Percentiles rank a stretch among this genome's conserved stretches.
These are phyloP conservation scores for Tympanoctomys barrerae DNA, from an alignment of 2,797 vertebrate genomes.

Conservation along the genomic window DNA sequence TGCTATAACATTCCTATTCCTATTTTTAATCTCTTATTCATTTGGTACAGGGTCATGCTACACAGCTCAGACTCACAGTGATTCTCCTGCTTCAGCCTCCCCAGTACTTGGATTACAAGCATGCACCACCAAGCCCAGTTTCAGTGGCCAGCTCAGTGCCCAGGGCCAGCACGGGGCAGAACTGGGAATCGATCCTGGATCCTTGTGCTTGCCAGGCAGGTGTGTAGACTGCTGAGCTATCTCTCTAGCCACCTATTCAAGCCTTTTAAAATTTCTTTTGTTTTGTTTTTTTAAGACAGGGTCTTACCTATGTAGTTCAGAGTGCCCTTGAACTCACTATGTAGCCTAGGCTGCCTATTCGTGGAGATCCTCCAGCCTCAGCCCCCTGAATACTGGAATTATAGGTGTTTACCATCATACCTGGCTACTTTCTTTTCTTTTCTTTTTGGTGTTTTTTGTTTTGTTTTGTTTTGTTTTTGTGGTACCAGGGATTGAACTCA, in stretches of 20 bases:
- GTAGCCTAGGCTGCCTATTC: not conserved
- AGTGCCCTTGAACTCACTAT: not conserved
- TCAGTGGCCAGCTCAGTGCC: too few relatives aligned
- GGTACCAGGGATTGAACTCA: too few relatives aligned
- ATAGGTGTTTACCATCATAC: not conserved
- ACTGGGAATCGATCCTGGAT: too few relatives aligned
- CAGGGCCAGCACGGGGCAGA: too few relatives aligned
- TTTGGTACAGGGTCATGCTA: too few relatives aligned
- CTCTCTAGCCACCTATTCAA: not conserved
- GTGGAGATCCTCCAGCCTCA: not conserved
- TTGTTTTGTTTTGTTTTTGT: not conserved
- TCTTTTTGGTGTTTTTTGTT: too few relatives aligned
- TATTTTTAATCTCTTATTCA: not conserved
- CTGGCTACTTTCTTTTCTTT: not conserved
- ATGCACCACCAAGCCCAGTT: too few relatives aligned
- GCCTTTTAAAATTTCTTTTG: not conserved
- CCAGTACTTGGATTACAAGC: too few relatives aligned
- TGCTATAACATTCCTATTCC: not conserved
- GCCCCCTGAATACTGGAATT: not conserved
- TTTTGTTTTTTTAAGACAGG: not conserved
- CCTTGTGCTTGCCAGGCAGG: too few relatives aligned
- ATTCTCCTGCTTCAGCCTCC: too few relatives aligned
- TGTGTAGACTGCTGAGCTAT: too few relatives aligned
- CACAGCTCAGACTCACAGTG: too few relatives aligned
- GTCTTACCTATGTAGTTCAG: not conserved